A percentile compares a stretch with the other conserved stretches of the same genome.
phyloP scores from a whole-genome alignment of 2,113 vertebrate species.

The Odocoileus hemionus region DNA sequence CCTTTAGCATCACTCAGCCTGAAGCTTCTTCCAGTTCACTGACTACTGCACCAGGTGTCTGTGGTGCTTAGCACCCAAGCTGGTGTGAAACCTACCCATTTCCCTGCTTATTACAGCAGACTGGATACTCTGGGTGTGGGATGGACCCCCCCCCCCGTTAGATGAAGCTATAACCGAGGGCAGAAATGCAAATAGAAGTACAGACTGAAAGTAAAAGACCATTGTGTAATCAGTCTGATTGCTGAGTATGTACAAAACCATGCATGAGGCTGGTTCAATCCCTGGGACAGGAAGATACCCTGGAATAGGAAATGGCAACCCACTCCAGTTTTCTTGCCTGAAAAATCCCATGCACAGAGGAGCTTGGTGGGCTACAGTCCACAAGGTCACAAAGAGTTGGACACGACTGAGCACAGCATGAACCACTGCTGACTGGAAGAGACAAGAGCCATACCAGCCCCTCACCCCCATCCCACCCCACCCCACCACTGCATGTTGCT shows the following conservation, averaged over 20 bases:
- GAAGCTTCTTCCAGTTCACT: neutral
- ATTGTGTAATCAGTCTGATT: neutral
- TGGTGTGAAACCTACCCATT: neutral
- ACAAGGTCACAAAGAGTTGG: neutral
- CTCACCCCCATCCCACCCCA: neutral
- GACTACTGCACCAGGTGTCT: neutral
- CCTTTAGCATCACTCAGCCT: neutral
- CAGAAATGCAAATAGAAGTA: neutral
- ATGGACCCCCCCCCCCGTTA: neutral
- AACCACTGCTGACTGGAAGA: neutral
- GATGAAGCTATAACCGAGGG: neutral
- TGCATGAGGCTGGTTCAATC: neutral
- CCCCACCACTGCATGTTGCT: neutral
- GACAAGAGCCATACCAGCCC: neutral
- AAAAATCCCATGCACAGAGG: neutral
- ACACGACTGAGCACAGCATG: neutral
- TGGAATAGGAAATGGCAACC: neutral
- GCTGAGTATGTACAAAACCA: neutral
- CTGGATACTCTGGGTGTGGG: neutral
- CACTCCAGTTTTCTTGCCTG: neutral
- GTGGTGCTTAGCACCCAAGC: neutral
- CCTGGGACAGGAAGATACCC: neutral
- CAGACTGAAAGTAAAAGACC: neutral
- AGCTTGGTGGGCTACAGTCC: neutral
- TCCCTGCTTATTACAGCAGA: neutral